Evolutionary conservation across 2,888 invertebrate species (phyloP).

Genomic region (Noctua fimbriata): DNA sequence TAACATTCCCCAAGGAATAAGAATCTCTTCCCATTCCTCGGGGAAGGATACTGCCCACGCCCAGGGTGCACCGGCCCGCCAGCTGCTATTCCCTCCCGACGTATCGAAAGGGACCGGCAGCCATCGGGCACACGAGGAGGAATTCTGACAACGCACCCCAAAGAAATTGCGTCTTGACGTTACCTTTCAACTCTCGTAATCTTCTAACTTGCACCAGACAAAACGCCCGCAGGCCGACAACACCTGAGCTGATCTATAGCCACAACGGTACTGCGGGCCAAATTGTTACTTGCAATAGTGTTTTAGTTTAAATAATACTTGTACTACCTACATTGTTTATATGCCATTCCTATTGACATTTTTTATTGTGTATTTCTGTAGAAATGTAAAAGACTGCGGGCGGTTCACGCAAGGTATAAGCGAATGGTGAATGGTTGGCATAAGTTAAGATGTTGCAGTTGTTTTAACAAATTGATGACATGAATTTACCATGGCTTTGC

Average conservation of each 20-base stretch:
- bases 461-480: background rate
- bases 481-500: background rate
- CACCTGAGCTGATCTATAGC: conserved; percentile 89
- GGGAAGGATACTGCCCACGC: too few species aligned
- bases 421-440: background rate
- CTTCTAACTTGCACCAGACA: conserved; percentile 70
- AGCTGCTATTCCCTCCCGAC: too few species aligned
- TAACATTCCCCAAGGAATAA: too few species aligned
- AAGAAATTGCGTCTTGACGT: background rate
- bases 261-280: conserved; percentile 88
- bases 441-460: background rate
- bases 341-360: conserved; percentile 58
- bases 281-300: conserved; percentile 87
- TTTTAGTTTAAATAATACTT: conserved; percentile 79
- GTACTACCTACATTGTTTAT: conserved; percentile 62
- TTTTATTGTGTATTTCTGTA: conserved; percentile 47
- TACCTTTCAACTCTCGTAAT: background rate
- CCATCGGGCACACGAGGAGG: too few species aligned
- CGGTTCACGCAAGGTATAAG: conserved; percentile 36
- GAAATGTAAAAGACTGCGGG: conserved; percentile 21
- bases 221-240: conserved; percentile 85
- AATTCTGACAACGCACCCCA: too few species aligned
- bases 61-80: too few species aligned
- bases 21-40: too few species aligned
- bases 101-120: too few species aligned